Conservation (phyloP, 2,113 vertebrate species). For the Pogonocichla stellata region DNA sequence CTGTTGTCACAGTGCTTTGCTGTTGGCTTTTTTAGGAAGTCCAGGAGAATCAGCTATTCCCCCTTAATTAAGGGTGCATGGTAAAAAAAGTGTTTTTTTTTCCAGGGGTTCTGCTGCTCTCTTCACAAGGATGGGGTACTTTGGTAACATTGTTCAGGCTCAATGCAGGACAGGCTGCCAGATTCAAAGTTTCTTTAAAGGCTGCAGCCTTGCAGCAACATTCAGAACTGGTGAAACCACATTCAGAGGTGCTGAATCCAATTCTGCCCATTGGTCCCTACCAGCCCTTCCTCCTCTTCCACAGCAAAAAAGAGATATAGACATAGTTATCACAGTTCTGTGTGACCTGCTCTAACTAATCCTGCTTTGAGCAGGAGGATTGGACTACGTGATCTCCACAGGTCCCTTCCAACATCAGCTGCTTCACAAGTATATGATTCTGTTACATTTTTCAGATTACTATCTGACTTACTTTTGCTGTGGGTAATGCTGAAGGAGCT, state of each 20-base stretch:
- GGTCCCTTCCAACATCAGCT: background rate
- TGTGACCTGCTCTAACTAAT: background rate
- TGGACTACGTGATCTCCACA: background rate
- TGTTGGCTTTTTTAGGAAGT: background rate
- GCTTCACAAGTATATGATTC: background rate
- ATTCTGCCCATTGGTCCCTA: background rate
- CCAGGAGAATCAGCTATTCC: background rate
- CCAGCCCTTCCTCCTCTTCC: background rate
- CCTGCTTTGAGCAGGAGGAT: background rate
- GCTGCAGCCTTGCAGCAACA: background rate
- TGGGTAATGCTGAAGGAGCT: slow-evolving; percentile 15
- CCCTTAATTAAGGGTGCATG: background rate
- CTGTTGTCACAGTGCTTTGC: background rate
- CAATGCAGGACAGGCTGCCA: background rate
- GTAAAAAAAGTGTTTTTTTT: background rate
- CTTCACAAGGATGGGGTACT: background rate
- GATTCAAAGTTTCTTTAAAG: background rate
- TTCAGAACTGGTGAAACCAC: background rate
- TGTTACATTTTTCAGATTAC: background rate
- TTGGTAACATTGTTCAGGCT: background rate
- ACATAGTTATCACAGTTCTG: background rate
- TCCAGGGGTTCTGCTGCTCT: background rate
- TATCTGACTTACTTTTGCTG: slow-evolving; percentile 31
- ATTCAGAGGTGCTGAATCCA: background rate
- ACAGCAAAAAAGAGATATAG: background rate